Conservation (phyloP, 1,140 invertebrate species). For the Ptiloglossa arizonensis region DNA sequence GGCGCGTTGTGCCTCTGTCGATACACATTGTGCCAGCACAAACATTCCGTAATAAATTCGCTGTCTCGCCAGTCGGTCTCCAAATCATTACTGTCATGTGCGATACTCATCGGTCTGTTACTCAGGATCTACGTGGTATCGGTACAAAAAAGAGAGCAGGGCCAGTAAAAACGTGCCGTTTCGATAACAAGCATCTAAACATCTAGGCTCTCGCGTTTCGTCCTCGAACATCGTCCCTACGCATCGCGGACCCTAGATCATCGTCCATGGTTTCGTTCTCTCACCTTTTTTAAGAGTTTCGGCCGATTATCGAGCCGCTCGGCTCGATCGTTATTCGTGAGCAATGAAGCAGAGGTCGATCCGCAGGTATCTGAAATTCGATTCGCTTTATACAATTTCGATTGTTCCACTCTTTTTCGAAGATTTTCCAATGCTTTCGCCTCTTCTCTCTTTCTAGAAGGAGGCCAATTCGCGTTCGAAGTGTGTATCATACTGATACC, state of each 20-base stretch:
- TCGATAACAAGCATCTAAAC: neutral
- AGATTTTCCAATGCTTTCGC: constrained; percentile 79
- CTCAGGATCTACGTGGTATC: constrained; percentile 72
- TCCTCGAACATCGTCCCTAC: constrained; percentile 1
- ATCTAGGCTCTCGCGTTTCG: neutral
- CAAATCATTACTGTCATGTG: constrained; percentile 86
- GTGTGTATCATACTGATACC: constrained; percentile 77
- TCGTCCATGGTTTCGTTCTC: neutral
- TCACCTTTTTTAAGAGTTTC: constrained; percentile 79
- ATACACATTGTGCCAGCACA: constrained; percentile 92
- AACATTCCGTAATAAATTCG: constrained; percentile 90
- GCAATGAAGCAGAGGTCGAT: constrained; percentile 57
- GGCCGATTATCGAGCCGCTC: constrained; percentile 79
- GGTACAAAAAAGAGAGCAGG: constrained; percentile 39
- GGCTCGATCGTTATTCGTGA: constrained; percentile 54
- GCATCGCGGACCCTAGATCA: neutral
- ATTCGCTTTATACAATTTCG: constrained; percentile 73
- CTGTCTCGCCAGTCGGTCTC: constrained; percentile 89
- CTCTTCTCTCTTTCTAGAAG: constrained; percentile 80
- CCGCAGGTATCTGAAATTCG: constrained; percentile 62
- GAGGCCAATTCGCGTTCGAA: constrained; percentile 78
- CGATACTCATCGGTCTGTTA: constrained; percentile 85
- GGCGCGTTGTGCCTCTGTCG: constrained; percentile 88
- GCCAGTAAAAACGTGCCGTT: constrained; percentile 13
- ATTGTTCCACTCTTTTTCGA: constrained; percentile 77